Base-by-base conservation (phyloP, 1,140 invertebrate genomes). In the Zaprionus ghesquierei region DNA sequence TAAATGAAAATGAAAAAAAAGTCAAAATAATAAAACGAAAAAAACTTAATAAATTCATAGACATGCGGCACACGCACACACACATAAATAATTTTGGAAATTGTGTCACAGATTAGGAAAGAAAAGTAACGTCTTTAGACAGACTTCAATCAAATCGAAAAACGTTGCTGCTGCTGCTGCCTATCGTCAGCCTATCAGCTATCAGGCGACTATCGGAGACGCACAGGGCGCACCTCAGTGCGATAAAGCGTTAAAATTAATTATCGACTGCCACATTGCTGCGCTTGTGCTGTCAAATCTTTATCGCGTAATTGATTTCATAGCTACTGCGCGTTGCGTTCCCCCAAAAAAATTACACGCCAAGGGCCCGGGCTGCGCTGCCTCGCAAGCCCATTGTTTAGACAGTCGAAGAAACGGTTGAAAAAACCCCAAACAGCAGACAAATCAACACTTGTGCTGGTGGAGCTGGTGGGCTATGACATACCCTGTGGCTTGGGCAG, bases 281-380 rank as follows among this genome's bases (percentile, higher is more conserved):
- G 82, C 75, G 77, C 84, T 87, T 89, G 82, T 82, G 84, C 84
- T 89, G 84, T 89, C 84, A 89, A 89, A 89, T 89, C 84, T 89
- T 89, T 89, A 89, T 89, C 84, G 84, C 79, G 87, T 89, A 89
- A 89, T 89, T 89, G 84, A 89, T 89, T 89, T 89, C 84, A 89
- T 89, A 89, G 84, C 84, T 89, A 89, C 84, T 89, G 84, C 85
- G 85, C 85, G 85, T 89, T 89, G 84, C 80, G 81, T 87, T 89
- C 73, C 71, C 66, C 84, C n/a, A n/a, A n/a, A 29, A 54, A 89
- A 84, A 89, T 87, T 87, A 87, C 79, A 86, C 35, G 69, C 71
- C 71, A 75, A 68, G 69, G 69, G 69, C 69, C 55, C 62, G n/a
- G n/a, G 13, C 63, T 35, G 41, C 49, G 35, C n/a, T 15, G 59